Percentiles rank a stretch among this genome's conserved stretches.
These are phyloP conservation scores for Zaprionus ornatus DNA, from an alignment of 1,140 invertebrate genomes.

Conservation along the genomic window DNA sequence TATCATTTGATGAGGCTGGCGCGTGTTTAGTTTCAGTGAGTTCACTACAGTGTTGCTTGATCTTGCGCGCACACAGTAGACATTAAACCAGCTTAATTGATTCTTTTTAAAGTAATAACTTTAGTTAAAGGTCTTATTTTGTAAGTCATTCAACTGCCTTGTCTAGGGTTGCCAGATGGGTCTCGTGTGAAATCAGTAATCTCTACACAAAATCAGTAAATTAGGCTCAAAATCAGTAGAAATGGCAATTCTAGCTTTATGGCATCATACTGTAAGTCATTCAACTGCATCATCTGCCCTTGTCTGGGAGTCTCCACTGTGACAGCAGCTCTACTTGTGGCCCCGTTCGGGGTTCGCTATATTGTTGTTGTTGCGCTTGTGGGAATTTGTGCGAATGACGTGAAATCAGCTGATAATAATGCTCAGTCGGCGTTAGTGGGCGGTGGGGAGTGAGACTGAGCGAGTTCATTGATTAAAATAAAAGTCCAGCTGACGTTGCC, in stretches of 20 bases:
- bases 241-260: neutral
- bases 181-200: no score
- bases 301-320: constrained; percentile 22
- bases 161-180: no score
- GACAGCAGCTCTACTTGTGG: constrained; percentile 29
- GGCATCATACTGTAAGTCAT: neutral
- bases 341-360: neutral
- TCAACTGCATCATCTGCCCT: neutral
- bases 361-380: constrained; percentile 12
- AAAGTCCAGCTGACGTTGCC: constrained; percentile 64
- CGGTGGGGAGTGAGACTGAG: constrained; percentile 25
- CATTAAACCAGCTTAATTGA: neutral
- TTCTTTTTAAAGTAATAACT: neutral
- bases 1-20: constrained; percentile 58
- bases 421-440: neutral
- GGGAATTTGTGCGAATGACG: constrained; percentile 13
- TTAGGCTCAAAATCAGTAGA: no score
- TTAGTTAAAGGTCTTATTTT: neutral
- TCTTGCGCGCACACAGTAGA: neutral
- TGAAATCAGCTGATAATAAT: constrained; percentile 47
- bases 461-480: constrained; percentile 73
- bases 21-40: constrained; percentile 67
- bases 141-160: neutral
- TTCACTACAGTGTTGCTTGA: constrained; percentile 31
- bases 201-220: no score